A percentile compares a stretch with the other conserved stretches of the same genome.
phyloP scores from a whole-genome alignment of 2,888 invertebrate genomes.

The Caenorhabditis uteleia region DNA sequence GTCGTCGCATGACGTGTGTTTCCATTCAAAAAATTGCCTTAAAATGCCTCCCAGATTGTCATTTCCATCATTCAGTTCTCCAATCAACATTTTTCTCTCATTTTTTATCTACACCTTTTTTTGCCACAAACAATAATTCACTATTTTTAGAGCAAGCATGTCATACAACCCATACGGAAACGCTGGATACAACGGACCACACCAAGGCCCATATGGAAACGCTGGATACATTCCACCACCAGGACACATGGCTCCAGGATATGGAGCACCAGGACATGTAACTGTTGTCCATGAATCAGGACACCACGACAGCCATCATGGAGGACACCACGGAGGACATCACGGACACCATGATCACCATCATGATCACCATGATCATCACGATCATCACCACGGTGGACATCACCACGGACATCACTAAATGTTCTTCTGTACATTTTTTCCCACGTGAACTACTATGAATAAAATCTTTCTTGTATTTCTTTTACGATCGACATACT shows the following conservation, averaged over 20 bases:
- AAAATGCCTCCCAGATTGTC: too few relatives aligned
- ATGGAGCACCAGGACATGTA: neutral
- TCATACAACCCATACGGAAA: neutral
- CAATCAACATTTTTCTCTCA: too few relatives aligned
- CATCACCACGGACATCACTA: neutral
- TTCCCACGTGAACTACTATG: too few relatives aligned
- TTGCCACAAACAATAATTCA: too few relatives aligned
- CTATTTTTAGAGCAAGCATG: too few relatives aligned
- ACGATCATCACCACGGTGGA: neutral
- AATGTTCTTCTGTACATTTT: too few relatives aligned
- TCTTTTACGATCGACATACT: too few relatives aligned
- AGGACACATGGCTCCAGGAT: neutral
- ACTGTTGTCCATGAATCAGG: neutral
- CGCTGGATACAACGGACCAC: constrained; percentile 1
- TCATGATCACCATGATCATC: constrained; percentile 10
- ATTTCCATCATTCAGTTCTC: too few relatives aligned
- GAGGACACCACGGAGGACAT: neutral
- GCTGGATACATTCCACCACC: neutral
- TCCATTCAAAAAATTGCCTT: too few relatives aligned
- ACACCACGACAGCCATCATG: neutral
- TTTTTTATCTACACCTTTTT: too few relatives aligned
- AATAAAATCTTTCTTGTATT: too few relatives aligned
- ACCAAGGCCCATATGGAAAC: neutral
- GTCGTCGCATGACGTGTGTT: too few relatives aligned
- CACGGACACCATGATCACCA: constrained; percentile 4